A percentile compares a stretch with the other conserved stretches of the same genome.
Conservation (phyloP, 2,113 vertebrate species). For the Ceyx cyanopectus region DNA sequence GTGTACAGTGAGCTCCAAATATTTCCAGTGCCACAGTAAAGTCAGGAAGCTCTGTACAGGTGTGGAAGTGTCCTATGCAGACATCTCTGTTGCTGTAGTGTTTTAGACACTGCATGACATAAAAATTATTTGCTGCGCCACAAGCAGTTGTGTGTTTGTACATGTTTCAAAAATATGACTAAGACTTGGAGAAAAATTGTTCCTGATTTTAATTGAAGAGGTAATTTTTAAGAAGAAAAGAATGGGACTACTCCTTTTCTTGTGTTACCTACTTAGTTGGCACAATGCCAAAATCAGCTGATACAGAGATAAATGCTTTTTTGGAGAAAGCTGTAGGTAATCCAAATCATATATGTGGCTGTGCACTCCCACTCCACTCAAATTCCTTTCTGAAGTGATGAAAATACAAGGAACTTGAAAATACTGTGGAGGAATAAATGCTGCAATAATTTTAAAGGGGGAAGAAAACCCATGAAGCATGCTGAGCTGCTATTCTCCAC, state of each 20-base stretch:
- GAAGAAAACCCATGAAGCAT: slow-evolving; percentile 19
- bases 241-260: neutral
- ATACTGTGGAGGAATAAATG: slow-evolving; percentile 27
- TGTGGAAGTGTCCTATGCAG: neutral
- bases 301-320: slow-evolving; percentile 20
- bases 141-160: neutral
- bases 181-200: neutral
- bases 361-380: slow-evolving; percentile 27
- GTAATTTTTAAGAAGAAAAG: neutral
- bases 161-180: neutral
- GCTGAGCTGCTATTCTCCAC: slow-evolving; percentile 38
- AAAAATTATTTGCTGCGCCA: neutral
- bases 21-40: neutral
- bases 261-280: slow-evolving; percentile 1
- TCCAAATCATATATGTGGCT: neutral
- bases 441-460: slow-evolving; percentile 27
- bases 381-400: slow-evolving; percentile 38
- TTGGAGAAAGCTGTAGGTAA: slow-evolving; percentile 33
- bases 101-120: neutral
- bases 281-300: neutral
- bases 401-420: slow-evolving; percentile 30
- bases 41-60: neutral
- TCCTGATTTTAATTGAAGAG: neutral
- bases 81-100: neutral
- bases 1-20: neutral